Evolutionary conservation across 2,797 vertebrate species (phyloP), one percentile per base, ranked within the genome.

Genomic region (Spea hammondii): DNA sequence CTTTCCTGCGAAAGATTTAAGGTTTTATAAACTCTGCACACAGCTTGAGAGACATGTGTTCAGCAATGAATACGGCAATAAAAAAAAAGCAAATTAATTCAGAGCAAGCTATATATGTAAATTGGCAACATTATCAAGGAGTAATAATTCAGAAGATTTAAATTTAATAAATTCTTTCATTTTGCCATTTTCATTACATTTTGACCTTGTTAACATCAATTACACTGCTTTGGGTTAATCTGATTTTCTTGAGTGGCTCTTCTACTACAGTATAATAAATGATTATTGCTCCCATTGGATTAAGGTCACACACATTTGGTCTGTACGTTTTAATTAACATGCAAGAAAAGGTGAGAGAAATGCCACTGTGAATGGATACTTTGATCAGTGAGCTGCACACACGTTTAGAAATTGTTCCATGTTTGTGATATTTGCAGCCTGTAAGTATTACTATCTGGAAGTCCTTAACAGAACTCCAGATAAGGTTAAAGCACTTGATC

Each of bases 1-100:
- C 55, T 59, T 74, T 70, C 4, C 51, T 51, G 68, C 74, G 14
- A 60, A 46, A 73, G 55, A 77, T 64, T 67, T 55, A 49, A 50
- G 53, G 57, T 65, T 74, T 81, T 57, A 74, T 77, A 65, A 82
- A 69, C 70, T 65, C 70, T 65, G 70, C 44, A 70, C 70, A 69
- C 80, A 82, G 75, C 80, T 77, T 82, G 80, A 77, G 65, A 82
- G 80, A 82, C 80, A 82, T 77, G 80, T 82, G 80, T 82, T 82
- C 70, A 49, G 55, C 74, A 72, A 73, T 82, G 72, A 82, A 64
- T 67, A 65, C 45, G n/a, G 70, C 75, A 82, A 82, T 78, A 82
- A 82, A 81, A 75, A 17, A 70, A 70, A 73, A 74, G 65, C 59
- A 73, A 82, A 82, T 82, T 62, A 82, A 82, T 82, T 77, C 80